Percentiles rank a stretch among this genome's conserved stretches.
Evolutionary conservation across 2,888 invertebrate species (phyloP).

Genomic region (Molanna angustata): DNA sequence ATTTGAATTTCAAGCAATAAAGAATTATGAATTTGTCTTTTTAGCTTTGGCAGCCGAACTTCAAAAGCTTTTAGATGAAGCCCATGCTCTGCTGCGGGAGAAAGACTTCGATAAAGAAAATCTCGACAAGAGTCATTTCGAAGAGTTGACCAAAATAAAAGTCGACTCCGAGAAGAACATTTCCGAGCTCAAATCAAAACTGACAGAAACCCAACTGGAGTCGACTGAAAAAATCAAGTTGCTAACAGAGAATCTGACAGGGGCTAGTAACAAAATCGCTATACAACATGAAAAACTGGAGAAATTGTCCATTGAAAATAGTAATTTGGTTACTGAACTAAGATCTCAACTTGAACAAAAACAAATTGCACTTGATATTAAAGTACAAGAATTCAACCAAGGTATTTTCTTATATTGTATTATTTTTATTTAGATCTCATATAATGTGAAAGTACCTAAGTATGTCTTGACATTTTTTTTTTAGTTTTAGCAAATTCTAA

Average conservation of each 20-base stretch:
- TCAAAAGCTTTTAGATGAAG: conserved; percentile 53
- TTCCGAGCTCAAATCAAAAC: conserved; percentile 59
- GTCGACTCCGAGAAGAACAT: conserved; percentile 54
- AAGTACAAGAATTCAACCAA: conserved; percentile 53
- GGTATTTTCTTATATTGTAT: conserved; percentile 39
- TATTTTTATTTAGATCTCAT: conserved; percentile 43
- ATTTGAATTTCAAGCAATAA: too few species aligned
- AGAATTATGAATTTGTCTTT: too few species aligned
- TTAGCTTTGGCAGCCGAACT: conserved; percentile 52
- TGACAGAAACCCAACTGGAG: conserved; percentile 62
- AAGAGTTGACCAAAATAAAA: conserved; percentile 47
- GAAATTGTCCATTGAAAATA: conserved; percentile 49
- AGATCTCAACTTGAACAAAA: conserved; percentile 49
- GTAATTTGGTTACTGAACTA: conserved; percentile 50
- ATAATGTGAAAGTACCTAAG: too few species aligned
- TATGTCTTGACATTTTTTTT: conserved; percentile 35
- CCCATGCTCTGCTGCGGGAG: conserved; percentile 52
- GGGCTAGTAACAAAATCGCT: conserved; percentile 52
- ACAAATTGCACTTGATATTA: conserved; percentile 52
- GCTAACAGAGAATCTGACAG: conserved; percentile 52
- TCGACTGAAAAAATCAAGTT: conserved; percentile 59
- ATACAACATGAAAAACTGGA: conserved; percentile 51
- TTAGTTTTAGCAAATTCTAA: conserved; percentile 48
- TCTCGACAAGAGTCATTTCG: conserved; percentile 51
- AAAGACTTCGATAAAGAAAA: conserved; percentile 54